These are phyloP conservation scores for Anaspis maculata DNA, from an alignment of 2,888 invertebrate species.

Conservation along the genomic window DNA sequence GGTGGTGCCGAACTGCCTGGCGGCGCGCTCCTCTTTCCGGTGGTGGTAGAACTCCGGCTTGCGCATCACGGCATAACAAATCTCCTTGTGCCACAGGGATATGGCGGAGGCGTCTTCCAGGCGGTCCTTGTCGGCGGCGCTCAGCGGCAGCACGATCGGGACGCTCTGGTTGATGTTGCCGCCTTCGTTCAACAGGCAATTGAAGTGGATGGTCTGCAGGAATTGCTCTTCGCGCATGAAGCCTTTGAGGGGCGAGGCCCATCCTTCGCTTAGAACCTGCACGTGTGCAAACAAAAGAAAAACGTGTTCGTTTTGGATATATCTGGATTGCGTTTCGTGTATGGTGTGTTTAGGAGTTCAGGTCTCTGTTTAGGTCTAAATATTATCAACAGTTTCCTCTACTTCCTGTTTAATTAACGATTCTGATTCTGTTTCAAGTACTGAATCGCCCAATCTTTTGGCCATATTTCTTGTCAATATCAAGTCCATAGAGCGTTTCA, in stretches of 20 bases:
- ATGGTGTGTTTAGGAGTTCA: no score
- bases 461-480: no score
- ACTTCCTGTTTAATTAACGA: no score
- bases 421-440: no score
- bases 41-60: slow-evolving; percentile 92
- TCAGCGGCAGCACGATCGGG: slow-evolving; percentile 85
- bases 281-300: no score
- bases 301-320: no score
- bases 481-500: no score
- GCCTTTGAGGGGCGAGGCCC: slow-evolving; percentile 93
- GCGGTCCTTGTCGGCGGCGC: slow-evolving; percentile 62
- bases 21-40: slow-evolving; percentile 86
- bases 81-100: slow-evolving; percentile 56
- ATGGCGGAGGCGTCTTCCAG: slow-evolving; percentile 60
- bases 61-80: slow-evolving; percentile 65
- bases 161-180: slow-evolving; percentile 83
- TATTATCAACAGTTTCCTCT: no score
- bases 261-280: slow-evolving; percentile 87
- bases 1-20: slow-evolving; percentile 87
- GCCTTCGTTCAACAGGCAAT: slow-evolving; percentile 73
- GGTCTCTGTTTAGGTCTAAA: no score
- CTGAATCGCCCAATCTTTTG: no score
- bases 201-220: slow-evolving; percentile 83
- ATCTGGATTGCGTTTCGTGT: no score
- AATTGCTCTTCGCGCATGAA: slow-evolving; percentile 97